Base-by-base conservation (phyloP, 2,888 invertebrate genomes). In the Stenoptilia bipunctidactyla region DNA sequence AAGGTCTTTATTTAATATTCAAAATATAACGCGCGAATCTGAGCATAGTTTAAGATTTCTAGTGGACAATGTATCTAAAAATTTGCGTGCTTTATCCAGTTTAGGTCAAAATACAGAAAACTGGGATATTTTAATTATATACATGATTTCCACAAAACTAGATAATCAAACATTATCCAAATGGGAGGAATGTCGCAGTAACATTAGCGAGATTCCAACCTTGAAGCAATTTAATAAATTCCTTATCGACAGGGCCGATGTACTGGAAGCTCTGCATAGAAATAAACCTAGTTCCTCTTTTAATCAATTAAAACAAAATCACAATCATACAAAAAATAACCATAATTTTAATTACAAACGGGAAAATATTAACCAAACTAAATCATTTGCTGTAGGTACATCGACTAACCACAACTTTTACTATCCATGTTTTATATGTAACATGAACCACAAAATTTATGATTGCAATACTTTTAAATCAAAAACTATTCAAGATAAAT, bases 1-100 rank as follows among this genome's bases (percentile, higher is more conserved):
- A 10, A 42, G 37, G 12, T 35, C 45, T 2, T 38, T 48, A n/a
- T 43, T 48, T 27, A n/a, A n/a, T n/a, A 37, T 44, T 5, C 15
- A 45, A 9, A 25, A 15, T n/a, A 13, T 47, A 13, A 10, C 37
- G 27, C 41, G 44, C 0, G 50, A 50, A 34, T 45, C 48, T 0
- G 47, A 45, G 9, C 39, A 15, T 4, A 42, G 46, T 1, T 33
- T 51, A n/a, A 38, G 48, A 10, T 47, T 41, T 34, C 37, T 48
- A 34, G 41, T 49, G 6, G 51, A 52, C 34, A 43, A 50, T 12
- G 40, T 50, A 0, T 42, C 44, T 10, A 52, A 50, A 40, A 49
- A 52, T 20, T 33, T 52, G 27, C 46, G 50, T 1, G 48, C 52
- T 1, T 33, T 52, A n/a, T 6, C 38, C 12, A 47, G 39, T 30